Conservation (phyloP, 1,140 invertebrate genomes). For the Drosophila pectinifera region DNA sequence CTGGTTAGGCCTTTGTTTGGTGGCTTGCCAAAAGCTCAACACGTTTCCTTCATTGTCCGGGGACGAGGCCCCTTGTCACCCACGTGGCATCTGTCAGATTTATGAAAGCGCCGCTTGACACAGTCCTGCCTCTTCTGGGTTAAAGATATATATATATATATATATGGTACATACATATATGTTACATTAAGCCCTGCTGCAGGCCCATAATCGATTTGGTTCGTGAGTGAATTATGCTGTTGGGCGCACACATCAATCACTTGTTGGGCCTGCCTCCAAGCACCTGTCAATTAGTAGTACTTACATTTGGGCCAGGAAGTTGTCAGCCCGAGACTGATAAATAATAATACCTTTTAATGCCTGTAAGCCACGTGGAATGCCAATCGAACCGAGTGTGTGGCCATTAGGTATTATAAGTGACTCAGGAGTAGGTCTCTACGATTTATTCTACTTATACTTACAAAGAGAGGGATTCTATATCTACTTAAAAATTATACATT, state of each 20-base stretch:
- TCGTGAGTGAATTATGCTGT: constrained; percentile 35
- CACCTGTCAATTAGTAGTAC: constrained; percentile 46
- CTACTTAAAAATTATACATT: too few relatives aligned
- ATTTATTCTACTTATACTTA: too few relatives aligned
- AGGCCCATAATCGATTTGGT: constrained; percentile 49
- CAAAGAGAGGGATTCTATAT: too few relatives aligned
- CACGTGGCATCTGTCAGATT: constrained; percentile 72
- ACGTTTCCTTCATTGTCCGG: constrained; percentile 48
- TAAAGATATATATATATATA: constrained; percentile 22
- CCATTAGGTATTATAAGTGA: neutral
- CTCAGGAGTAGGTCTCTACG: neutral
- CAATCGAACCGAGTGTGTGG: neutral
- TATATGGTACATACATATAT: constrained; percentile 4
- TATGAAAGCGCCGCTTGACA: constrained; percentile 67
- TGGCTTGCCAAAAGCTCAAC: constrained; percentile 67
- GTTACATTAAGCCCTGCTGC: constrained; percentile 17
- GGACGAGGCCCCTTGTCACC: constrained; percentile 29
- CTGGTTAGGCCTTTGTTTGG: constrained; percentile 45
- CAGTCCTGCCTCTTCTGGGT: neutral
- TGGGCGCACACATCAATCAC: constrained; percentile 38
- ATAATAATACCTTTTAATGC: constrained; percentile 19
- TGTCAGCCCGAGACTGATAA: constrained; percentile 24
- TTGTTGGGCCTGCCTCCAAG: constrained; percentile 29
- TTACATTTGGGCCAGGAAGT: constrained; percentile 29
- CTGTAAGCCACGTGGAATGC: neutral